Base-by-base conservation (phyloP, 2,797 vertebrate genomes). In the Parauchenoglanis ngamensis region DNA sequence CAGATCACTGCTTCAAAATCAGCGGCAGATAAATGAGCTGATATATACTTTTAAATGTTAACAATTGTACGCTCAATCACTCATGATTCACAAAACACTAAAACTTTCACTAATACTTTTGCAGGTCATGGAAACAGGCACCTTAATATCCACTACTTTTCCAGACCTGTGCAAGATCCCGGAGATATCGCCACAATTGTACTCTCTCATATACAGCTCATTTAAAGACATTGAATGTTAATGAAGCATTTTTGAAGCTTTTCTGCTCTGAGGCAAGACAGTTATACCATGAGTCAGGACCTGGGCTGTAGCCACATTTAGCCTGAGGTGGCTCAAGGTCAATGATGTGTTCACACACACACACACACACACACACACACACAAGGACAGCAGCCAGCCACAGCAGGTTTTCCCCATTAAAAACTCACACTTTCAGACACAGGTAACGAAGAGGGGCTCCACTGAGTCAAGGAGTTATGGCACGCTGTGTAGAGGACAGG, bases 381-480 rank as follows among this genome's bases (percentile, higher is more conserved):
- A 85, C 83, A 85, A 65, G 82, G 77, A 87, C 84, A 86, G 61
- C 89, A 85, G 84, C 76, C 87, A 46, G 75, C 40, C 91, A 86
- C 88, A 90, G 92, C 90, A 89, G 90, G 91, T 46, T 89, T 84
- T 85, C 88, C 86, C 81, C 84, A 89, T 89, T 86, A 88, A 89
- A 89, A 88, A 49, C 88, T 91, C 87, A 77, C 90, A 91, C 92
- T 85, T 87, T 88, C 78, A 52, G 87, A 83, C 79, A 76, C 76
- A 83, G 84, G 78, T 86, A 88, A 89, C 67, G 65, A 78, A 86
- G 59, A 86, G 79, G 68, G 83, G 78, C 86, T 86, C 68, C 75
- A 77, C 84, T 86, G 75, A 76, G 86, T 65, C 85, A 73, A 88
- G 44, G 77, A 76, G 52, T 25, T 78, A 79, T 56, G 49, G 79